Percentiles rank a stretch among this genome's conserved stretches.
phyloP scores from a whole-genome alignment of 1,140 invertebrate species.

The Brachionus rotundiformis region DNA sequence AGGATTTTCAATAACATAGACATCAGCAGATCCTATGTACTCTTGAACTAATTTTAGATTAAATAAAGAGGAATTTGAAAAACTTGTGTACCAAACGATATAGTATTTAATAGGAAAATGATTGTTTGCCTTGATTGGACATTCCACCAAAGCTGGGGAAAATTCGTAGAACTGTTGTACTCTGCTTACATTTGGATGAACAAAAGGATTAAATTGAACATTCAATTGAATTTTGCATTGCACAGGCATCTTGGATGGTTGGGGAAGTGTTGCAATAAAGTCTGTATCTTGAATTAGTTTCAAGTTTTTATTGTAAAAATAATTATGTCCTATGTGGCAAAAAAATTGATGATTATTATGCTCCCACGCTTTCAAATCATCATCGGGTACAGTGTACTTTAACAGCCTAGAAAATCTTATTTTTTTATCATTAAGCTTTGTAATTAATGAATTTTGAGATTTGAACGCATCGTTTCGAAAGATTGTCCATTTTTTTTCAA shows the following conservation, averaged over 20 bases:
- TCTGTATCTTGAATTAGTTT: neutral
- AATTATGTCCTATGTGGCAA: neutral
- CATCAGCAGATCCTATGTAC: slow-evolving; percentile 23
- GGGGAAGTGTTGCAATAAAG: neutral
- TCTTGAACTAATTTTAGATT: neutral
- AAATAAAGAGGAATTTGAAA: neutral
- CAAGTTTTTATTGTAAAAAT: neutral
- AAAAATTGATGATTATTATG: slow-evolving; percentile 29
- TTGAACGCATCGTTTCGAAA: neutral
- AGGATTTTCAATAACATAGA: slow-evolving; percentile 13
- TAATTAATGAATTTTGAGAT: neutral
- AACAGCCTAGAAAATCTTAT: neutral
- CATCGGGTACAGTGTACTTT: neutral
- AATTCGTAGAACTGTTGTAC: neutral
- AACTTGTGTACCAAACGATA: neutral
- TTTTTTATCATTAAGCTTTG: neutral
- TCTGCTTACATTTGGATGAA: neutral
- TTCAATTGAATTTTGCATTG: neutral
- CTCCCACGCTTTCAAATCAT: neutral
- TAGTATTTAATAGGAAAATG: neutral
- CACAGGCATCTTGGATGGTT: neutral
- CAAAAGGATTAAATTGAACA: slow-evolving; percentile 31
- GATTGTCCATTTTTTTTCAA: neutral
- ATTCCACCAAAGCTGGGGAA: neutral
- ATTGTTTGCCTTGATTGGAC: slow-evolving; percentile 44